Evolutionary conservation across 2,113 vertebrate species (phyloP), one percentile per base, ranked within the genome.

Genomic region (Dermatemys mawii): DNA sequence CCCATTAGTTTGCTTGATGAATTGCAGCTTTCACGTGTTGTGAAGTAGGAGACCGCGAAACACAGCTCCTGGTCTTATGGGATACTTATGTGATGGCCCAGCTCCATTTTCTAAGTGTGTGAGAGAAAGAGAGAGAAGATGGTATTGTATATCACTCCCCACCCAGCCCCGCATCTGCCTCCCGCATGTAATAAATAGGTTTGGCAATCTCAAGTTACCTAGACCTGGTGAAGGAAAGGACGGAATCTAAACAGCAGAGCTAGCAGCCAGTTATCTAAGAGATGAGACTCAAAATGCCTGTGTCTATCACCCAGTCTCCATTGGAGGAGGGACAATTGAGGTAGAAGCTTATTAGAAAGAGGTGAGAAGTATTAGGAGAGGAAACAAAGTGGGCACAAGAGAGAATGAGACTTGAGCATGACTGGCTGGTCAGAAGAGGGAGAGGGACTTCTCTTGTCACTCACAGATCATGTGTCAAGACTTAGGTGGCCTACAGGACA

Each of bases 141-240:
- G 35, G 0, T 24, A 27, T 11, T 80, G 12, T 11, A 3, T 7
- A 3, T 12, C 2, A 5, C 38, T 2, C 11, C 4, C n/a, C n/a
- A n/a, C n/a, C n/a, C n/a, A n/a, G n/a, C n/a, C 21, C 82, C 38
- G n/a, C 1, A 83, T 81, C 78, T 87, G 19, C n/a, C 84, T 46
- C 38, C 6, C 3, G 4, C 83, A 67, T 2, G 0, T 16, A 46
- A 14, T 1, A 4, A 54, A 21, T 0, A 0, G 19, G 3, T 4
- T 24, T 6, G 2, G 4, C 78, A 75, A 27, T 53, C 8, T 87
- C 26, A 6, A 12, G 6, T 5, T 81, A 14, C 11, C 26, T 3
- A 48, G 7, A 2, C 24, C 60, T 0, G 0, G 2, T 13, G 32
- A 73, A 85, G 1, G 75, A 12, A 10, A 90, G 89, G 32, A 1